Evolutionary conservation across 2,113 vertebrate species (phyloP), one percentile per base, ranked within the genome.

Genomic region (Anser cygnoides): DNA sequence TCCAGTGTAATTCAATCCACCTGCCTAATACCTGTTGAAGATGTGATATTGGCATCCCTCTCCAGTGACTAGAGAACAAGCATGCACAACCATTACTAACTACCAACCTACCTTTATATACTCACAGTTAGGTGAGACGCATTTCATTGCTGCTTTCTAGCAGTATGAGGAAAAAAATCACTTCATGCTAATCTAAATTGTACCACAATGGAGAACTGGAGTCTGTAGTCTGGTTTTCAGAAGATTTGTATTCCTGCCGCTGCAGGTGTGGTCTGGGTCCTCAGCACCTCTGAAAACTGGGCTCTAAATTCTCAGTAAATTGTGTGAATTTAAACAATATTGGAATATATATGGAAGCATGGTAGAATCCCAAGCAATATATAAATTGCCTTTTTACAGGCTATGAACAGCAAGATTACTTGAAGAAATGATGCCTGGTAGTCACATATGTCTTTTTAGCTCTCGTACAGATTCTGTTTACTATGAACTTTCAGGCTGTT

Each of bases 401-500:
- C 29, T 29, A 1, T 21, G 31, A 54, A 74, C 26, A 79, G 6
- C 41, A 58, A 54, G 9, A n/a, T 68, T 77, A 61, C 9, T 75
- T 41, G 5, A 93, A 91, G 31, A 72, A 37, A 13, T 37, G 28
- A 68, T 73, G n/a, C 31, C 11, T 82, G 23, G 39, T 71, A 72
- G 33, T 84, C 37, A 52, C 0, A 0, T 1, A 1, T 9, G 5
- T 58, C 21, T 63, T 41, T 74, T 65, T 43, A 83, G 13, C n/a
- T 84, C 39, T 62, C 43, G 74, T 75, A 5, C 4, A 22, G 2
- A 7, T 72, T 67, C 35, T 62, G 10, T 77, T 75, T 84, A 10
- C 54, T 82, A 15, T 18, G 13, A 96, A 35, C 74, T 19, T 44
- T 26, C 87, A 59, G 10, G 39, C 18, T 52, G 14, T 26, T 90